Conservation (phyloP, 2,888 invertebrate genomes). For the Erynnis tages region DNA sequence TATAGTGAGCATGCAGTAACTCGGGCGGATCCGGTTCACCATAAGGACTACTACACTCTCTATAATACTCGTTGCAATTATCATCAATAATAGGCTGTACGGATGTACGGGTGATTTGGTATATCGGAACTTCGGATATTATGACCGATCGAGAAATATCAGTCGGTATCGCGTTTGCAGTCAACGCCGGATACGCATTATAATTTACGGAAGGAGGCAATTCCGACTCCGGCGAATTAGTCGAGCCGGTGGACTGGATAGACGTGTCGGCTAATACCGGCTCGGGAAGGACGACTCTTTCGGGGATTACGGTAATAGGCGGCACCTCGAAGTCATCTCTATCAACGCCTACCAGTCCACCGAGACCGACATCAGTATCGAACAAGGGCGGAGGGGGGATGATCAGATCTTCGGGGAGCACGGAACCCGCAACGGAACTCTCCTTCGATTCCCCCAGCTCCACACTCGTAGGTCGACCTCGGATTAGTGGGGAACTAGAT, state of each 20-base stretch:
- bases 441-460: conserved; percentile 55
- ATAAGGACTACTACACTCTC: conserved; percentile 64
- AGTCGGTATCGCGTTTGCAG: conserved; percentile 32
- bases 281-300: conserved; percentile 65
- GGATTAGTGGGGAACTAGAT: conserved; percentile 68
- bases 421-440: conserved; percentile 55
- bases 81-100: conserved; percentile 43
- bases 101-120: conserved; percentile 59
- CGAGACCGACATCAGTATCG: conserved; percentile 69
- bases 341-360: conserved; percentile 49
- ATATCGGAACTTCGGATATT: conserved; percentile 62
- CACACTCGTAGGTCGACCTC: conserved; percentile 53
- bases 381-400: conserved; percentile 77
- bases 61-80: conserved; percentile 52
- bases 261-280: conserved; percentile 70
- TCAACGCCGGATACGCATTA: conserved; percentile 57
- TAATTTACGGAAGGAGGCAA: conserved; percentile 75
- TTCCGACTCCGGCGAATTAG: conserved; percentile 67
- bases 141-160: conserved; percentile 46
- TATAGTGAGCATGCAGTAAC: conserved; percentile 71
- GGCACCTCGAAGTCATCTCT: conserved; percentile 51
- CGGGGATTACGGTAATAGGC: conserved; percentile 65
- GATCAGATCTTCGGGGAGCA: conserved; percentile 70
- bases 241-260: conserved; percentile 69
- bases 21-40: conserved; percentile 63